Evolutionary conservation across 1,140 invertebrate species (phyloP).

Genomic region (Pogonomyrmex barbatus): DNA sequence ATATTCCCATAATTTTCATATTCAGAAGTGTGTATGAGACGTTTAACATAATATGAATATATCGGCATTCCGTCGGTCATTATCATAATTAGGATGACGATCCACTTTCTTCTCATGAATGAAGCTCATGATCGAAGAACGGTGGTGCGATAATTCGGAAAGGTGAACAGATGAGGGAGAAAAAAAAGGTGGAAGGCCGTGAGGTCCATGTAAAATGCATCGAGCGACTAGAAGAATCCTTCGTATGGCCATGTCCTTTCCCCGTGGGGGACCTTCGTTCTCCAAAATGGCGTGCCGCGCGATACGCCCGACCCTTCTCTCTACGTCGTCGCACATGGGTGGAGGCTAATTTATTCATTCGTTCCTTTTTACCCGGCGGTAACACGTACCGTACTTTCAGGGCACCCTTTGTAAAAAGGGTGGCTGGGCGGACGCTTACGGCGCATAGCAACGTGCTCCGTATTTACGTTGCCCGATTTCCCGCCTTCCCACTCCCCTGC

Average conservation of each 20-base stretch:
- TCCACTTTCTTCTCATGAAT: slow-evolving; percentile 27
- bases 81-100: slow-evolving; percentile 6
- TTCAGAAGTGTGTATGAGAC: background rate
- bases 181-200: slow-evolving; percentile 39
- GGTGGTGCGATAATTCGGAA: slow-evolving; percentile 41
- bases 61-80: background rate
- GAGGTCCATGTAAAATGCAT: slow-evolving; percentile 71
- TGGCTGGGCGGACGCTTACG: slow-evolving; percentile 80
- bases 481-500: slow-evolving; percentile 69
- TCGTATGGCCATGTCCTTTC: slow-evolving; percentile 63
- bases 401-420: slow-evolving; percentile 83
- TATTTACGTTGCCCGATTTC: slow-evolving; percentile 83
- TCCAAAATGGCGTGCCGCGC: slow-evolving; percentile 82
- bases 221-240: slow-evolving; percentile 69
- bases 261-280: slow-evolving; percentile 73
- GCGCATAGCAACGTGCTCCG: slow-evolving; percentile 82
- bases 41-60: background rate
- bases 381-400: slow-evolving; percentile 82
- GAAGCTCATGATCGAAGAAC: slow-evolving; percentile 36
- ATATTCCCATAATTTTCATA: background rate
- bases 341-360: slow-evolving; percentile 85
- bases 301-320: slow-evolving; percentile 73
- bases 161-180: slow-evolving; percentile 26
- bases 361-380: slow-evolving; percentile 82
- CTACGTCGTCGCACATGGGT: slow-evolving; percentile 71